A percentile compares a stretch with the other conserved stretches of the same genome.
Evolutionary conservation across 2,113 vertebrate genomes (phyloP).

Genomic region (Barnardius zonarius): DNA sequence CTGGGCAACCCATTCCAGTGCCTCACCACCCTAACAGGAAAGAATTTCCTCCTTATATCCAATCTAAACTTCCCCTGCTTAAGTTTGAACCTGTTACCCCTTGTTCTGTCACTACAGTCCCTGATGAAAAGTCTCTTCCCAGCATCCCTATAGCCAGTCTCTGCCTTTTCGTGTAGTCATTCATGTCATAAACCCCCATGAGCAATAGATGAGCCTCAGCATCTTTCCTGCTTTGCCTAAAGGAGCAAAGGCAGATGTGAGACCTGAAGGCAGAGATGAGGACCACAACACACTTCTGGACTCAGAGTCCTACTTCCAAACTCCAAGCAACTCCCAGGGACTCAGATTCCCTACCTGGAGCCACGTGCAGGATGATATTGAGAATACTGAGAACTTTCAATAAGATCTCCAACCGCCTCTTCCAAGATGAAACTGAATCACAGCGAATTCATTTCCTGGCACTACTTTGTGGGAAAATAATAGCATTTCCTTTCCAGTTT

Average conservation of each 20-base stretch:
- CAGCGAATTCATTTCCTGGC: conserved; percentile 52
- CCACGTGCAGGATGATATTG: neutral
- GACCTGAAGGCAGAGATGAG: no score
- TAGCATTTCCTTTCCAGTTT: conserved; percentile 24
- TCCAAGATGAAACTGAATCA: conserved; percentile 8
- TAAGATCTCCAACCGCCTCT: neutral
- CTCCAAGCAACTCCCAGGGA: neutral
- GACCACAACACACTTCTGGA: neutral
- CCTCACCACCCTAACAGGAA: no score
- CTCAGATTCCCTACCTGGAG: neutral
- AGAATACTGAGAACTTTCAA: neutral
- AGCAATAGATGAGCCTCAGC: neutral
- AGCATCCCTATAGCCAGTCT: neutral
- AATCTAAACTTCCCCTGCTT: no score
- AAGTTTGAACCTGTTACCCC: no score
- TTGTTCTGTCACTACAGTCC: no score
- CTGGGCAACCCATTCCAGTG: no score
- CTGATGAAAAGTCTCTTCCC: no score
- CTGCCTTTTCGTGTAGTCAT: neutral
- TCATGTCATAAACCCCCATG: neutral
- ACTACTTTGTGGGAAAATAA: conserved; percentile 24
- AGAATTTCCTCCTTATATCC: no score
- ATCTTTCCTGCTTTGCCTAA: neutral
- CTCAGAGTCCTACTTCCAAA: neutral
- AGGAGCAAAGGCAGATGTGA: fast-evolving